A percentile compares a stretch with the other conserved stretches of the same genome.
Evolutionary conservation across 2,797 vertebrate species (phyloP).

Genomic region (Manis javanica): DNA sequence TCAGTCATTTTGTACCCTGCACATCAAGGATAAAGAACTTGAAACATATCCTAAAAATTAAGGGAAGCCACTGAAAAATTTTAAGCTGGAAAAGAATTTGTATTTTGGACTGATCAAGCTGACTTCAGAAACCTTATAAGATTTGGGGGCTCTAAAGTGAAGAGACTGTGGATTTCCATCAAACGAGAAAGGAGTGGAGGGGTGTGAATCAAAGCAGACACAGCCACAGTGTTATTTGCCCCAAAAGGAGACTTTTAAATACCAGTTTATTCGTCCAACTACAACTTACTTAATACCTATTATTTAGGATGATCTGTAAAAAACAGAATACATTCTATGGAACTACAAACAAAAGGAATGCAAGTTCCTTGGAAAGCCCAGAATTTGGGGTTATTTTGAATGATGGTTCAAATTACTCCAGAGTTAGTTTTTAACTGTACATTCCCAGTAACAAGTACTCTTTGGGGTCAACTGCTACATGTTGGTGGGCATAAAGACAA

Average conservation of each 20-base stretch:
- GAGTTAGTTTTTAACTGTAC: neutral
- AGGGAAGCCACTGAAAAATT: neutral
- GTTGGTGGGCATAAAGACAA: neutral
- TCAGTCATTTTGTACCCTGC: neutral
- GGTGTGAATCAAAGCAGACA: neutral
- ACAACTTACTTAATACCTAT: neutral
- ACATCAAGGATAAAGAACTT: neutral
- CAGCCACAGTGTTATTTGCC: neutral
- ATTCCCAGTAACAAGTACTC: neutral
- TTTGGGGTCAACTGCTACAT: neutral
- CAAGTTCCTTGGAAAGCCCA: neutral
- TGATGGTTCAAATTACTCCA: neutral
- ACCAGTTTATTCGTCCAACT: neutral
- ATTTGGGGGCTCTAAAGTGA: neutral
- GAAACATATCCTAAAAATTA: neutral
- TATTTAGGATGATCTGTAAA: neutral
- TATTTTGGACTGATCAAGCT: neutral
- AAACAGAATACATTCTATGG: neutral
- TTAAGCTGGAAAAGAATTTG: conserved; percentile 19
- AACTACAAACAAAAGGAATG: neutral
- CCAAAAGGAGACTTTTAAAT: neutral
- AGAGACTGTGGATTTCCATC: neutral
- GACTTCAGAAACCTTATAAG: neutral
- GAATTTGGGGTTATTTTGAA: conserved; percentile 5
- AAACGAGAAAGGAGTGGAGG: neutral